phyloP scores from a whole-genome alignment of 1,140 invertebrate species.

The Dryas iulia region DNA sequence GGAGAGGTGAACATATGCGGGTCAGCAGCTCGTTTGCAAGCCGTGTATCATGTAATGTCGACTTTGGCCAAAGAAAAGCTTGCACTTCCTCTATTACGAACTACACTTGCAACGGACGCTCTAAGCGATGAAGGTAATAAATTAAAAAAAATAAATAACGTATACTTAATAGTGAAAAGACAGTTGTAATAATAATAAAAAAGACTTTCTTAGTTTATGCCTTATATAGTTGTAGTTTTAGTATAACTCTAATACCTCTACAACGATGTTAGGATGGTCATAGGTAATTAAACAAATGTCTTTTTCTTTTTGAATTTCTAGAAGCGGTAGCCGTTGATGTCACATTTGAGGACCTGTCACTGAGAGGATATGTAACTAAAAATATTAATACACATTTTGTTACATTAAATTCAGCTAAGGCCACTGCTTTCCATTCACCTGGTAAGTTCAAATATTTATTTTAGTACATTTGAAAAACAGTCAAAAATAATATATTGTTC shows the following conservation, averaged over 20 bases:
- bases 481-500: background rate
- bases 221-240: no score
- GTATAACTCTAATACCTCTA: no score
- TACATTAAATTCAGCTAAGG: slow-evolving; percentile 40
- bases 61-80: slow-evolving; percentile 34
- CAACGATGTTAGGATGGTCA: no score
- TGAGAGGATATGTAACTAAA: slow-evolving; percentile 42
- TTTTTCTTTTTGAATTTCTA: slow-evolving; percentile 26
- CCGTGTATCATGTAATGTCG: slow-evolving; percentile 37
- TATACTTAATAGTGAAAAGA: background rate
- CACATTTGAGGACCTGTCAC: slow-evolving; percentile 43
- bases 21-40: slow-evolving; percentile 47
- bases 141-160: background rate
- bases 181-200: background rate
- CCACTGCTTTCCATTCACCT: slow-evolving; percentile 44
- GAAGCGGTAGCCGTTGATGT: slow-evolving; percentile 53
- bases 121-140: slow-evolving; percentile 53
- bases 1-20: slow-evolving; percentile 54
- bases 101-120: slow-evolving; percentile 46
- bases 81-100: slow-evolving; percentile 33
- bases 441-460: slow-evolving; percentile 39
- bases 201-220: background rate
- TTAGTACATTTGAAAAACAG: no score
- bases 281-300: no score
- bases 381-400: slow-evolving; percentile 43